Base-by-base conservation (phyloP, 2,888 invertebrate genomes). In the Chaitophorus viminalis region DNA sequence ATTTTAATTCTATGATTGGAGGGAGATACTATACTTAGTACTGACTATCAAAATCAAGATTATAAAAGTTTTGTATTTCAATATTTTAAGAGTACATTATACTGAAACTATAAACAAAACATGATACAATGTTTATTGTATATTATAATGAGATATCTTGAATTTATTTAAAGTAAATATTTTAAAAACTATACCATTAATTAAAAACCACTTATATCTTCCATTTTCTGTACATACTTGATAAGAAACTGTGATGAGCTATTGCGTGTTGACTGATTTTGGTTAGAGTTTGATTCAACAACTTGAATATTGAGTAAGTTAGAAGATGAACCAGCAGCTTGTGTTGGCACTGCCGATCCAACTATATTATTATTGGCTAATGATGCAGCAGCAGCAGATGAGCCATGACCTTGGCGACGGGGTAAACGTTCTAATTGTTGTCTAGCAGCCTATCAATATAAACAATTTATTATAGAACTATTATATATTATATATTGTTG, bases 391-490 rank as follows among this genome's bases (percentile, higher is more conserved):
- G 89, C 90, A 75, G 92, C 91, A 88, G 92, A 92, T 90, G 94
- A 93, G 89, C 94, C 94, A 91, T 95, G 95, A 86, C 95, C 94
- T 90, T 94, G 95, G 90, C 97, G 94, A 90, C 97, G 94, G 90
- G 97, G 97, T 92, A 97, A 93, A 89, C 97, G 94, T 92, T 98
- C 97, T 91, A 97, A 92, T 92, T 97, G 97, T 92, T 97, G 97
- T 90, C 97, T 94, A 89, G 95, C 95, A 91, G 95, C 95, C 95
- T 95, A 92, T 82, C 70, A 79, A 31, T 25, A 60, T 31, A 52
- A 46, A 29, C 18, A 70, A n/a, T 17, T 46, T 39, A 81, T 46
- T 31, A 33, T 52, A 65, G 17, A 54, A 82, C 11, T 31, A 39
- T 21, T 11, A 8, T 60, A 21, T n/a, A n/a, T n/a, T n/a, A n/a